Base-by-base conservation (phyloP, 2,797 vertebrate genomes). In the Ammospiza maritima region DNA sequence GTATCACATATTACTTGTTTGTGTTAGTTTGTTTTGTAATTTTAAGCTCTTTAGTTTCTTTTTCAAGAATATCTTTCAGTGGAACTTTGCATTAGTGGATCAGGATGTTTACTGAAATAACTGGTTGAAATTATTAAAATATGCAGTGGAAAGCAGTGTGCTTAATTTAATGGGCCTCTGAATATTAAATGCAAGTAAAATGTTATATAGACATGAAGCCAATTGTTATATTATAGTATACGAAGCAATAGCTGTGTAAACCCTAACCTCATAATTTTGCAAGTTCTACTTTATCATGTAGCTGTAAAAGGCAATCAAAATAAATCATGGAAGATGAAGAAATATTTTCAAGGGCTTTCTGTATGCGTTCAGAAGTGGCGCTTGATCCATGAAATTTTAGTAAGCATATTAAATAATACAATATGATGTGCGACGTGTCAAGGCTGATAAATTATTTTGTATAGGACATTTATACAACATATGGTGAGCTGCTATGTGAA, bases 391-490 rank as follows among this genome's bases (percentile, higher is more conserved):
- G 97, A 98, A 97, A 98, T 98, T 97, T 98, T 97, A 97, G 97
- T 97, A 97, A 98, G 97, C 97, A 80, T 97, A 97, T 98, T 98
- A 98, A 98, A 97, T 98, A 98, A 97, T 97, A 98, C 96, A 98
- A 97, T 97, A 96, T 98, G 97, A 98, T 97, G 95, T 97, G 95
- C 96, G 96, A 90, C 50, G 16, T 98, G 97, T 98, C 97, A 97
- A 90, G 75, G 96, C 96, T 98, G 97, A 98, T 98, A 97, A 97
- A 98, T 98, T 98, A 97, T 97, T 97, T 95, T 96, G 96, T 96
- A 95, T 93, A 92, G 96, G 96, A 97, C 97, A 96, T 98, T 98
- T 98, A 97, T 98, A 97, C 96, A 97, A 78, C 97, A 97, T 98
- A 97, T 97, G 96, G 96, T 93, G 95, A 97, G 96, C 94, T 97